Base-by-base conservation (phyloP, 2,888 invertebrate genomes). In the Phoenoteleia sp. region DNA sequence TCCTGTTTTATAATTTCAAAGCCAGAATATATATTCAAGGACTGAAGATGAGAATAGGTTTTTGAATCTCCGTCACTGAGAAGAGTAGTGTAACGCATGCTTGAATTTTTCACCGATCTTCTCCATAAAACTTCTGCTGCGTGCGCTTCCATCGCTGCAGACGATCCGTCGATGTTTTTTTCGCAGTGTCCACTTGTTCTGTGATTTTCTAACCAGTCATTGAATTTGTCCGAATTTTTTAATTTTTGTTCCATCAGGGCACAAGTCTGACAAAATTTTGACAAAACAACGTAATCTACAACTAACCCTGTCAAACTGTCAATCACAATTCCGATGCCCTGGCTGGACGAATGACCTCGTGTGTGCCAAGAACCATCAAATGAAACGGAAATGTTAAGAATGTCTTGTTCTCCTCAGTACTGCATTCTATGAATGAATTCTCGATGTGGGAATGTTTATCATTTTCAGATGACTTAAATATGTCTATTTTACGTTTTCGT, bases 291-390 rank as follows among this genome's bases (percentile, higher is more conserved):
- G 27, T 75, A 75, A 15, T 75, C 75, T 21, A 66, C 6, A 13
- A 64, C 64, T 15, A 75, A 52, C 1, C 75, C 64, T 33, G 75
- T 75, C 3, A 64, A 6, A 54, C 42, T 19, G 13, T 64, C 75
- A 17, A 75, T 75, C 5, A 75, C 75, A 17, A 64, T 75, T 1
- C 60, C 60, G 23, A 60, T 17, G 15, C 72, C 72, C 15, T 23
- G 17, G 25, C 60, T 72, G 47, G 72, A 72, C 6, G 60, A 58
- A 17, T 72, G 72, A 72, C 60, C 71, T 45, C 71, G 42, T 7
- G 71, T 71, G 21, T 58, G 56, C 71, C 71, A 71, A 27, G 45
- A 56, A 21, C 71, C 71, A 11, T 71, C 71, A 15, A 29, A 71
- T 19, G 54, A 69, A 25, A 69, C 69, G 39, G 69, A n/a, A n/a